Evolutionary conservation across 1,140 invertebrate genomes (phyloP).

Genomic region (Drosophila asahinai): DNA sequence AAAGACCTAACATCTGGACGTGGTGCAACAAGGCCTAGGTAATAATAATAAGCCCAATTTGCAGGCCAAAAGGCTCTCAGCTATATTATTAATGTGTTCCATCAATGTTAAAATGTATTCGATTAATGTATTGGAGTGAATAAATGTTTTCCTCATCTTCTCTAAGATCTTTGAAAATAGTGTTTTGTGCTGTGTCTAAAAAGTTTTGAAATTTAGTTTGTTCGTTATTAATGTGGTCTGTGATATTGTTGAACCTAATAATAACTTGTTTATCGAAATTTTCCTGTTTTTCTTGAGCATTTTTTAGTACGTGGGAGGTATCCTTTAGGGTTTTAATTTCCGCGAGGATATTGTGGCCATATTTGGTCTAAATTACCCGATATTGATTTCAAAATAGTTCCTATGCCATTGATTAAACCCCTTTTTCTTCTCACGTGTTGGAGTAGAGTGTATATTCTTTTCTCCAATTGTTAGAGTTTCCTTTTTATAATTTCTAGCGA

Average conservation of each 20-base stretch:
- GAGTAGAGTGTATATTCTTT: too few species aligned
- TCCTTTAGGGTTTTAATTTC: too few species aligned
- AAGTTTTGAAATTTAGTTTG: slow-evolving; percentile 3
- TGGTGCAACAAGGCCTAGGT: too few species aligned
- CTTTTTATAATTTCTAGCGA: too few species aligned
- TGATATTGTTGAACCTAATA: slow-evolving; percentile 3
- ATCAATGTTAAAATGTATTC: slow-evolving; percentile 7
- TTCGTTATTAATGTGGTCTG: slow-evolving; percentile 1
- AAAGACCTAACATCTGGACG: too few species aligned
- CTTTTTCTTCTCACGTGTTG: too few species aligned
- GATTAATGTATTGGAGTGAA: slow-evolving; percentile 21
- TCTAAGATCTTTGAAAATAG: slow-evolving; percentile 14
- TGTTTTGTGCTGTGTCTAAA: slow-evolving; percentile 1
- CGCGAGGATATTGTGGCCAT: too few species aligned
- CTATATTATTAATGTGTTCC: slow-evolving; percentile 19
- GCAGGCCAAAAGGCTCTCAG: slow-evolving; percentile 22
- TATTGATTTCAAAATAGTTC: too few species aligned
- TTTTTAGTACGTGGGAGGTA: too few species aligned
- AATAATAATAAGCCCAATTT: not conserved
- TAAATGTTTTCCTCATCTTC: slow-evolving; percentile 6
- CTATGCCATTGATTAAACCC: too few species aligned
- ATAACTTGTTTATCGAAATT: slow-evolving; percentile 4
- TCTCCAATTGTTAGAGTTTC: too few species aligned
- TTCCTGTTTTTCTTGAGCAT: not conserved
- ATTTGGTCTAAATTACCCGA: too few species aligned